phyloP scores from a whole-genome alignment of 2,888 invertebrate genomes.

The Epinotia demarniana region DNA sequence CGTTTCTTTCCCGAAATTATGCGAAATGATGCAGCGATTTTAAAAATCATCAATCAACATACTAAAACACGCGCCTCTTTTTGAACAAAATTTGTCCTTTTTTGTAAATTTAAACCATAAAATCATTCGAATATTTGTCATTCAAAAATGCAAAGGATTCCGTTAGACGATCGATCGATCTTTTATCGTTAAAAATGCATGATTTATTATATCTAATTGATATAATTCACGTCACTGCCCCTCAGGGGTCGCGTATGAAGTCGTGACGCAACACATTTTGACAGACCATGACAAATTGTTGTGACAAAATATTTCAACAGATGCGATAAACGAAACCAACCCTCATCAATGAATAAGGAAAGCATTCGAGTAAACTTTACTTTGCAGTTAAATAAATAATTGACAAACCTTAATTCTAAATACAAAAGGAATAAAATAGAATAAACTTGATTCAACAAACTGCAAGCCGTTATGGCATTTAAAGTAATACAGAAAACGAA shows the following conservation, averaged over 20 bases:
- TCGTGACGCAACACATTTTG: constrained; percentile 77
- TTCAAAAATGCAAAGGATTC: constrained; percentile 72
- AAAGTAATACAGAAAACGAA: constrained; percentile 58
- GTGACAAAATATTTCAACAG: constrained; percentile 85
- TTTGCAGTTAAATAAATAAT: constrained; percentile 38
- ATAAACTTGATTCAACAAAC: constrained; percentile 28
- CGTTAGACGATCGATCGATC: constrained; percentile 70
- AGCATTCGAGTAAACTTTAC: constrained; percentile 47
- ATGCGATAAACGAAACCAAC: constrained; percentile 70
- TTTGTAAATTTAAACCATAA: constrained; percentile 56
- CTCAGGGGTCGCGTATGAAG: constrained; percentile 64
- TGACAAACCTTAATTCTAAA: constrained; percentile 16
- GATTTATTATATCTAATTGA: constrained; percentile 79
- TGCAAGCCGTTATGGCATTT: constrained; percentile 48
- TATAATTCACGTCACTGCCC: constrained; percentile 74
- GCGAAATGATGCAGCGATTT: constrained; percentile 13
- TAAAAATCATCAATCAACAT: constrained; percentile 51
- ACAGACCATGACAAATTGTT: constrained; percentile 83
- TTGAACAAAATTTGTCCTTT: constrained; percentile 46
- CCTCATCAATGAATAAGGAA: constrained; percentile 60
- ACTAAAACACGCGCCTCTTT: constrained; percentile 56
- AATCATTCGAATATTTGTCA: constrained; percentile 72
- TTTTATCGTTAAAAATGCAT: constrained; percentile 69
- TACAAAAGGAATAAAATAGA: constrained; percentile 31
- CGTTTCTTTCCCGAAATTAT: neutral